These are phyloP conservation scores for Bradynema listronoti DNA, from an alignment of 1,140 invertebrate genomes.

Conservation along the genomic window DNA sequence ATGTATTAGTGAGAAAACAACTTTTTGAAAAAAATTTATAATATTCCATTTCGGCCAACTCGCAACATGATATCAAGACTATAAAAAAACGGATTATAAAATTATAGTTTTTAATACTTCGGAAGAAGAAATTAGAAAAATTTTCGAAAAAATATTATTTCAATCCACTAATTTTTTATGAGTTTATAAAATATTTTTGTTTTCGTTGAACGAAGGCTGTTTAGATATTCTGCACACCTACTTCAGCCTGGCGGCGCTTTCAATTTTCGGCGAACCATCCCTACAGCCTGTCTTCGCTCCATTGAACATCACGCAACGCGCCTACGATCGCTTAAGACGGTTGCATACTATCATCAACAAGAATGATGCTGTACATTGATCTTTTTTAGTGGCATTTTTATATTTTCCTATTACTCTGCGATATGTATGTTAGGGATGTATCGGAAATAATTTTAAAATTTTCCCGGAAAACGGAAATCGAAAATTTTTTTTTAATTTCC, in stretches of 20 bases:
- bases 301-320: slow-evolving; percentile 41
- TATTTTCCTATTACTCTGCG: no score
- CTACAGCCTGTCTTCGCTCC: slow-evolving; percentile 40
- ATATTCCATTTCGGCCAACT: not conserved
- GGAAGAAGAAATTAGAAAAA: no score
- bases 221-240: slow-evolving; percentile 55
- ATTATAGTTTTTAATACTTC: no score
- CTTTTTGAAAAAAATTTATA: not conserved
- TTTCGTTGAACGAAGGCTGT: not conserved
- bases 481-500: no score
- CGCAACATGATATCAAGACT: slow-evolving; percentile 8
- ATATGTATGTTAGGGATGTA: no score
- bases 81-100: not conserved
- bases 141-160: not conserved
- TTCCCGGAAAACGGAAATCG: no score
- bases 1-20: not conserved
- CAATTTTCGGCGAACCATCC: slow-evolving; percentile 45
- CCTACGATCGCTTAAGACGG: slow-evolving; percentile 38
- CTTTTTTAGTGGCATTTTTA: no score
- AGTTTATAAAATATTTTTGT: not conserved
- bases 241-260: slow-evolving; percentile 53
- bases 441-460: no score
- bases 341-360: no score
- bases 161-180: not conserved
- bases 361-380: no score